phyloP scores from a whole-genome alignment of 2,113 vertebrate species.

The Phyllopteryx taeniolatus region DNA sequence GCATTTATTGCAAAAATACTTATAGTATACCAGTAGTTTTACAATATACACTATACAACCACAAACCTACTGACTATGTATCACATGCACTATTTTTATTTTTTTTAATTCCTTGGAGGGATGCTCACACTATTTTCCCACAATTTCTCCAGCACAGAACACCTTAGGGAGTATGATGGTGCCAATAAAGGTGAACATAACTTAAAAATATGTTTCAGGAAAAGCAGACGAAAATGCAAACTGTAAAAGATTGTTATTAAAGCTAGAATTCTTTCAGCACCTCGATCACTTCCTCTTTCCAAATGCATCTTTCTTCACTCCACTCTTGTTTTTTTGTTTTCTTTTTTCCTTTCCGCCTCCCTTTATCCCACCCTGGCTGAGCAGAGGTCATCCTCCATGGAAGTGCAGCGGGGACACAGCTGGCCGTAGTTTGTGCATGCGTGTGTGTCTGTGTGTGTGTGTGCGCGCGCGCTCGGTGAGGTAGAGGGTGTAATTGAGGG shows the following conservation, averaged over 20 bases:
- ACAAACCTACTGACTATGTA: background rate
- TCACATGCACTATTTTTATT: background rate
- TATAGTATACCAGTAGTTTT: no score
- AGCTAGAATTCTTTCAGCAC: constrained; percentile 3
- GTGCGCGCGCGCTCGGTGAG: constrained; percentile 21
- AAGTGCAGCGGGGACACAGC: constrained; percentile 76
- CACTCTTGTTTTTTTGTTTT: constrained; percentile 28
- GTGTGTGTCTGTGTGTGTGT: constrained; percentile 39
- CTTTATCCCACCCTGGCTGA: constrained; percentile 55
- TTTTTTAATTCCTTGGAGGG: background rate
- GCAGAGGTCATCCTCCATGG: constrained; percentile 75
- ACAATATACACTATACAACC: no score
- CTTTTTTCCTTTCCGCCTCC: constrained; percentile 30
- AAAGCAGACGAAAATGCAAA: background rate
- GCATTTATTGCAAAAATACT: no score
- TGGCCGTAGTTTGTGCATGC: constrained; percentile 63
- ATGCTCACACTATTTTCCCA: background rate
- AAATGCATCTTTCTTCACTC: constrained; percentile 27
- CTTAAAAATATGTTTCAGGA: background rate
- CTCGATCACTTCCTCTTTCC: constrained; percentile 3
- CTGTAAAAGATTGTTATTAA: background rate
- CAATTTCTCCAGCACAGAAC: background rate
- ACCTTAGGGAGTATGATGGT: background rate
- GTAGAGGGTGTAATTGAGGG: constrained; percentile 71
- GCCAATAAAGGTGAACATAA: background rate